phyloP scores from a whole-genome alignment of 2,888 invertebrate genomes.

The Crossocerus cetratus region DNA sequence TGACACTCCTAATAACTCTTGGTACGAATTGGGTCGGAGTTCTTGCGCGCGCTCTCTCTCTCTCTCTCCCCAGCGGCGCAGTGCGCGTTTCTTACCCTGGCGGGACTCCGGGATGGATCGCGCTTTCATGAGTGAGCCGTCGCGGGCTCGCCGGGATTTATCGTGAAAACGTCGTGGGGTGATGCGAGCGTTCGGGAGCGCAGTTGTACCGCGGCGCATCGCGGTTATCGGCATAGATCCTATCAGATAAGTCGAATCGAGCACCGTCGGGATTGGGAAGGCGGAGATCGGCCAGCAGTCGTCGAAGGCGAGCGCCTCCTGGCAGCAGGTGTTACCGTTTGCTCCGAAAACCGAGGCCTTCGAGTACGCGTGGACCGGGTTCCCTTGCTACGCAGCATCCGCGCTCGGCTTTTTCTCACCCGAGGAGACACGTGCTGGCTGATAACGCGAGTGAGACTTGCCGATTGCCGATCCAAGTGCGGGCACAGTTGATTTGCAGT shows the following conservation, averaged over 20 bases:
- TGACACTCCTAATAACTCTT: too few species aligned
- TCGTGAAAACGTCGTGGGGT: too few species aligned
- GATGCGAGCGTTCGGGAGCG: not conserved
- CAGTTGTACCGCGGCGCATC: not conserved
- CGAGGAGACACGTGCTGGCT: not conserved
- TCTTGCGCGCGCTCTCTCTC: too few species aligned
- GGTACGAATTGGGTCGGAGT: too few species aligned
- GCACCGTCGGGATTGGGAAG: constrained; percentile 11
- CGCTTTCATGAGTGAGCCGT: too few species aligned
- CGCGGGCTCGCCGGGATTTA: too few species aligned
- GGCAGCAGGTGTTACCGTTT: constrained; percentile 6
- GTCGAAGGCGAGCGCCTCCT: constrained; percentile 21
- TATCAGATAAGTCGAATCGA: constrained; percentile 42
- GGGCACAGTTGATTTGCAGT: not conserved
- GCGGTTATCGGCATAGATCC: constrained; percentile 33
- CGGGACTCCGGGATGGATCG: too few species aligned
- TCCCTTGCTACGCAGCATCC: too few species aligned
- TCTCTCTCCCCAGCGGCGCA: too few species aligned
- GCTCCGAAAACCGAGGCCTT: not conserved
- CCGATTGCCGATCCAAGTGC: not conserved
- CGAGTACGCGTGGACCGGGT: not conserved
- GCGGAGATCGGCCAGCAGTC: constrained; percentile 32
- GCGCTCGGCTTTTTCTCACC: too few species aligned
- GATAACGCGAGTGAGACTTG: not conserved
- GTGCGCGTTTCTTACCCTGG: too few species aligned